Percentiles rank a stretch among this genome's conserved stretches.
Conservation (phyloP, 2,797 vertebrate genomes). For the Gastrophryne carolinensis region DNA sequence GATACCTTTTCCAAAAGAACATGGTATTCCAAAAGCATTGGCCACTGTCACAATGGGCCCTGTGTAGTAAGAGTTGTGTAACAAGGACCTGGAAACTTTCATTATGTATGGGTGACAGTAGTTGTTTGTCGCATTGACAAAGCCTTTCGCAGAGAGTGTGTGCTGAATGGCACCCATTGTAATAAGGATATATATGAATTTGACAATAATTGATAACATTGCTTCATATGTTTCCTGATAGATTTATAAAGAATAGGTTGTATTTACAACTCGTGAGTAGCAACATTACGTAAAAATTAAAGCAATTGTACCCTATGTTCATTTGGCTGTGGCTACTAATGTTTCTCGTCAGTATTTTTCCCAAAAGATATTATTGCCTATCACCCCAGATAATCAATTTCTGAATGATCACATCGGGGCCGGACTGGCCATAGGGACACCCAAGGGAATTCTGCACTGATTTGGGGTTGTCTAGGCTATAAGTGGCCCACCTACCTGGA, state of each 20-base stretch:
- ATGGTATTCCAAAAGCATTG: constrained; percentile 32
- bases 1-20: constrained; percentile 43
- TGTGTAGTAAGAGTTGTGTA: constrained; percentile 38
- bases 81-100: constrained; percentile 36
- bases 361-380: too few species aligned
- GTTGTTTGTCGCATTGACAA: constrained; percentile 25
- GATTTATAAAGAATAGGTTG: neutral
- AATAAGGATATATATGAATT: neutral
- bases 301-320: neutral
- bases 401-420: too few species aligned
- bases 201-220: neutral
- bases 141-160: neutral
- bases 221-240: neutral
- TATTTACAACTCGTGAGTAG: neutral
- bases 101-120: constrained; percentile 28
- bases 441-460: too few species aligned
- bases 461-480: too few species aligned
- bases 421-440: too few species aligned
- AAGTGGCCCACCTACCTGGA: too few species aligned
- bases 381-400: too few species aligned
- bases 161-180: neutral
- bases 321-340: neutral
- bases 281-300: too few species aligned
- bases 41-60: constrained; percentile 33
- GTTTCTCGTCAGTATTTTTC: too few species aligned